A percentile compares a stretch with the other conserved stretches of the same genome.
Evolutionary conservation across 1,140 invertebrate species (phyloP).

Genomic region (Bactericera cockerelli): DNA sequence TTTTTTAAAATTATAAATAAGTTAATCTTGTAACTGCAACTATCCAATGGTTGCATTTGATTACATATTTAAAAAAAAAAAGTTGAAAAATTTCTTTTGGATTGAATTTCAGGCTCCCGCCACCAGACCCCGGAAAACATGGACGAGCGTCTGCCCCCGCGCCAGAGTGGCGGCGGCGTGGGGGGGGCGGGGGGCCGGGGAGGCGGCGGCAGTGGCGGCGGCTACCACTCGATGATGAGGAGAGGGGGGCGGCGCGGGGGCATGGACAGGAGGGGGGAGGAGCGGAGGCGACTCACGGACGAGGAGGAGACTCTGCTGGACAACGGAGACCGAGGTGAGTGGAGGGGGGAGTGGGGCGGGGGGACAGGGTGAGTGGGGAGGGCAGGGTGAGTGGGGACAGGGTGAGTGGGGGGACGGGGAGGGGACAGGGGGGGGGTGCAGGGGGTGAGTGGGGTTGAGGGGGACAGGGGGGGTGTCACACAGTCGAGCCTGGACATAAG

Average conservation of each 20-base stretch:
- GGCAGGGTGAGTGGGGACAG: too few relatives aligned
- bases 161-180: constrained; percentile 11
- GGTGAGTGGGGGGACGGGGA: neutral
- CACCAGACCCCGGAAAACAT: constrained; percentile 24
- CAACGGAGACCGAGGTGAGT: constrained; percentile 1
- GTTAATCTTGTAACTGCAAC: too few relatives aligned
- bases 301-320: neutral
- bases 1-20: too few relatives aligned
- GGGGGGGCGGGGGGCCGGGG: constrained; percentile 7
- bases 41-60: too few relatives aligned
- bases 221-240: constrained; percentile 10
- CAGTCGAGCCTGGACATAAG: too few relatives aligned
- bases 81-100: too few relatives aligned
- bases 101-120: constrained; percentile 22
- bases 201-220: constrained; percentile 8
- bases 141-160: constrained; percentile 21
- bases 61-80: too few relatives aligned
- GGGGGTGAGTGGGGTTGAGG: neutral
- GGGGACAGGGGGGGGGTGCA: neutral
- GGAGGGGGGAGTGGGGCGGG: neutral
- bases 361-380: neutral
- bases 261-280: neutral
- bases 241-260: constrained; percentile 7
- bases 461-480: too few relatives aligned
- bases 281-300: constrained; percentile 11